phyloP scores from a whole-genome alignment of 2,113 vertebrate species.

The Eudyptes chrysolophus region DNA sequence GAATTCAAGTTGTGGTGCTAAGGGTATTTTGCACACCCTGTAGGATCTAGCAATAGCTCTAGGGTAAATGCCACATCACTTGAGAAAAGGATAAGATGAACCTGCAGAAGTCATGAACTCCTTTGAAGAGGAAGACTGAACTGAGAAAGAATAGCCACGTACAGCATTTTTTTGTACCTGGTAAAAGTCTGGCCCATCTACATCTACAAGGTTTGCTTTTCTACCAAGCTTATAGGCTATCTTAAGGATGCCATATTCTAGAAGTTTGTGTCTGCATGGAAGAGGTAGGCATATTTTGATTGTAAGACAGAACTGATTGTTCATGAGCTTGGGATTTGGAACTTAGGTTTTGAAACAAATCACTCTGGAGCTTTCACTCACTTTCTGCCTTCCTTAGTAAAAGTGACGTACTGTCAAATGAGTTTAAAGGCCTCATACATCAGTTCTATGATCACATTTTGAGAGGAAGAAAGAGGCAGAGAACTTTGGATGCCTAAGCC shows the following conservation, averaged over 20 bases:
- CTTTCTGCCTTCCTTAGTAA: constrained; percentile 35
- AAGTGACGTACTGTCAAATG: constrained; percentile 62
- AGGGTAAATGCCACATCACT: background rate
- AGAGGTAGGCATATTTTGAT: background rate
- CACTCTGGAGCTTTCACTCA: constrained; percentile 41
- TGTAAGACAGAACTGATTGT: constrained; percentile 1
- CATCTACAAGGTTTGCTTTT: background rate
- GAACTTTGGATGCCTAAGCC: constrained; percentile 4
- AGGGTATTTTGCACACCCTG: background rate
- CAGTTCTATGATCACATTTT: constrained; percentile 23
- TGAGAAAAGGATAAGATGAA: background rate
- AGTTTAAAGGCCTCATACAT: constrained; percentile 55
- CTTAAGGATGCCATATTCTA: background rate
- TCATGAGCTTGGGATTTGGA: background rate
- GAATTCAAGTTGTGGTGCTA: background rate
- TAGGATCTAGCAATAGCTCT: background rate
- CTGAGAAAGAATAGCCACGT: background rate
- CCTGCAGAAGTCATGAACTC: background rate
- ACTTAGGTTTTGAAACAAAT: constrained; percentile 48
- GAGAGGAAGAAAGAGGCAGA: constrained; percentile 25
- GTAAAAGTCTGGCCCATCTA: background rate
- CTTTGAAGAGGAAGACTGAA: background rate
- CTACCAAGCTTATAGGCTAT: background rate
- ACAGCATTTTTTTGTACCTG: background rate
- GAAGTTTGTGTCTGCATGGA: background rate